Percentiles rank a stretch among this genome's conserved stretches.
These are phyloP conservation scores for Mechanitis messenoides DNA, from an alignment of 2,888 invertebrate species.

Conservation along the genomic window DNA sequence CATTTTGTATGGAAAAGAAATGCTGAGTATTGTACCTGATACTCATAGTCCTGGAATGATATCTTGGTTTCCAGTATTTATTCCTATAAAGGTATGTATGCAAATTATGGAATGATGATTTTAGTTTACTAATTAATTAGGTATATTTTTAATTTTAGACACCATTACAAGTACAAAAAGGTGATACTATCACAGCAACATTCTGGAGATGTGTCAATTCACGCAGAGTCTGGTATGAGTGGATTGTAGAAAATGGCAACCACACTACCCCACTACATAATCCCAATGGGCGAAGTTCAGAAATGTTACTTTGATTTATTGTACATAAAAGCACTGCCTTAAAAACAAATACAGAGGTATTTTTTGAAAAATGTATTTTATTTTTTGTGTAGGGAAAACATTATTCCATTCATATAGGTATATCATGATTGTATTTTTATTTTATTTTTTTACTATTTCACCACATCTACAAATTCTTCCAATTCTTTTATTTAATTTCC, in stretches of 20 bases:
- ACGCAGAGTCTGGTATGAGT: constrained; percentile 97
- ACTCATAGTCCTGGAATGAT: constrained; percentile 95
- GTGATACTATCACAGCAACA: constrained; percentile 83
- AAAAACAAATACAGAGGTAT: constrained; percentile 10
- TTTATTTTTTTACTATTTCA: too few species aligned
- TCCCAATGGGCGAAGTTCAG: constrained; percentile 60
- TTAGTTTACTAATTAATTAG: neutral
- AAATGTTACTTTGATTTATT: constrained; percentile 61
- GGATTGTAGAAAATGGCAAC: constrained; percentile 78
- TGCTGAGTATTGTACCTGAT: constrained; percentile 91
- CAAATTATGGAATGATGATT: neutral
- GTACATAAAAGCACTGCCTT: constrained; percentile 19
- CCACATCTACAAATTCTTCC: too few species aligned
- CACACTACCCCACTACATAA: constrained; percentile 57
- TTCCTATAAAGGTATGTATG: constrained; percentile 85
- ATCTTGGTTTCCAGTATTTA: constrained; percentile 98
- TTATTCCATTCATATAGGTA: too few species aligned
- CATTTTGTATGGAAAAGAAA: constrained; percentile 87
- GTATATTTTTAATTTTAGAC: constrained; percentile 66
- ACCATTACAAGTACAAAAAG: constrained; percentile 83
- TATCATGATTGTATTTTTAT: too few species aligned
- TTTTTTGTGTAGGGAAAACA: neutral
- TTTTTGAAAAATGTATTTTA: constrained; percentile 3
- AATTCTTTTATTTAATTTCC: too few species aligned
- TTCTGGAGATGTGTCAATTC: constrained; percentile 90